Conservation (phyloP, 2,888 invertebrate species). For the Eristalis arbustorum region DNA sequence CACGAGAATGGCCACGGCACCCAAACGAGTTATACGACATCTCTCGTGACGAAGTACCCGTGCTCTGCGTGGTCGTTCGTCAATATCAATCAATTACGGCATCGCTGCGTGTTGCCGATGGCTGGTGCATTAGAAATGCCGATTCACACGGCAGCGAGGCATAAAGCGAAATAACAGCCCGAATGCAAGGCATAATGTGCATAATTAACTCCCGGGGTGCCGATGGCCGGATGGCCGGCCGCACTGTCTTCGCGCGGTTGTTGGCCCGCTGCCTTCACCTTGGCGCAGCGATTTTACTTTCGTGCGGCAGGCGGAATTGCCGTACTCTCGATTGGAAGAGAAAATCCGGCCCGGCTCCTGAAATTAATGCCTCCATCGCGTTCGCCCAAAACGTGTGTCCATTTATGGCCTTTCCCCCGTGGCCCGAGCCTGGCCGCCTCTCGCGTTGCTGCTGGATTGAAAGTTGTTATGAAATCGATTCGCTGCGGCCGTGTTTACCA, state of each 20-base stretch:
- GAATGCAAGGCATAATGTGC: slow-evolving; percentile 29
- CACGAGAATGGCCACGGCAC: slow-evolving; percentile 53
- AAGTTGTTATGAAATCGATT: slow-evolving; percentile 70
- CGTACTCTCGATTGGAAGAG: slow-evolving; percentile 39
- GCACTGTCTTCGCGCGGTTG: slow-evolving; percentile 19
- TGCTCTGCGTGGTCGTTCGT: background rate
- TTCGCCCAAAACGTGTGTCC: slow-evolving; percentile 39
- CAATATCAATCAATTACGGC: slow-evolving; percentile 69
- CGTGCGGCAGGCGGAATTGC: background rate
- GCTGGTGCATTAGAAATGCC: slow-evolving; percentile 52
- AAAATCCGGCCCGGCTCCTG: slow-evolving; percentile 23
- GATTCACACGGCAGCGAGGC: background rate
- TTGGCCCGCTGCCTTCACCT: slow-evolving; percentile 31
- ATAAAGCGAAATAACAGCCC: background rate
- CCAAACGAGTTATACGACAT: slow-evolving; percentile 58
- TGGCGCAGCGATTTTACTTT: slow-evolving; percentile 19
- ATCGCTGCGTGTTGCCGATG: slow-evolving; percentile 34
- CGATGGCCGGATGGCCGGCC: background rate
- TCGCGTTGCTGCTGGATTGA: slow-evolving; percentile 36
- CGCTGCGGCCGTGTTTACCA: slow-evolving; percentile 17
- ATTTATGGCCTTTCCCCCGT: slow-evolving; percentile 42
- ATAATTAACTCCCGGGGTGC: slow-evolving; percentile 40
- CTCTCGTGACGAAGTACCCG: slow-evolving; percentile 16
- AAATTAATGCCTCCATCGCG: slow-evolving; percentile 22
- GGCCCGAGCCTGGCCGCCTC: slow-evolving; percentile 20